Percentiles rank a stretch among this genome's conserved stretches.
Conservation (phyloP, 2,113 vertebrate species). For the Poeciliopsis occidentalis region DNA sequence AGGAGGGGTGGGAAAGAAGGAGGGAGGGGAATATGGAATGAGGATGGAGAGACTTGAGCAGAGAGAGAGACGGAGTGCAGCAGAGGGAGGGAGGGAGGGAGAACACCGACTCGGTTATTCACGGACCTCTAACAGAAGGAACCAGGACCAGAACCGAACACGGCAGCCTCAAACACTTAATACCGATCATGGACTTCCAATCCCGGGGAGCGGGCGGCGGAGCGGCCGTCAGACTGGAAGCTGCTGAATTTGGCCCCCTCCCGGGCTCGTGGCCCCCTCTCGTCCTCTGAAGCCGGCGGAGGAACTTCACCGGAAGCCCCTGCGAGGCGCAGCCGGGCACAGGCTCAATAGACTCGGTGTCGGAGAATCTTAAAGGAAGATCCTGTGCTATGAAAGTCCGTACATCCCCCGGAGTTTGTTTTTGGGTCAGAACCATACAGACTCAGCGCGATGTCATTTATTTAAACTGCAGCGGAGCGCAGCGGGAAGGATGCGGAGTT, state of each 20-base stretch:
- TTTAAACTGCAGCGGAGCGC: not conserved
- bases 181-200: slow-evolving; percentile 22
- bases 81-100: slow-evolving; percentile 6
- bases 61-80: slow-evolving; percentile 21
- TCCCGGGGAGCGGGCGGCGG: not conserved
- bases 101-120: slow-evolving; percentile 39
- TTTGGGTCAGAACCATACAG: slow-evolving; percentile 16
- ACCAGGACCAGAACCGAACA: slow-evolving; percentile 31
- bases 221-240: not conserved
- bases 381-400: slow-evolving; percentile 12
- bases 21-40: slow-evolving; percentile 37
- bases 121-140: slow-evolving; percentile 65
- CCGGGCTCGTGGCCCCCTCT: slow-evolving; percentile 2
- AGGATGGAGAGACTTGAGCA: slow-evolving; percentile 6
- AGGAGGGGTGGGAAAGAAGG: slow-evolving; percentile 38
- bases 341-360: slow-evolving; percentile 28
- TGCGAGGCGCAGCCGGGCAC: slow-evolving; percentile 12
- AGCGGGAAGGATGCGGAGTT: slow-evolving; percentile 49
- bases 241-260: not conserved
- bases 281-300: slow-evolving; percentile 13
- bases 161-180: slow-evolving; percentile 10
- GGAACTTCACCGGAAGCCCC: slow-evolving; percentile 16
- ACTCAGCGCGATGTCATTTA: slow-evolving; percentile 11
- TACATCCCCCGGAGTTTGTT: slow-evolving; percentile 1
- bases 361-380: not conserved